Evolutionary conservation across 1,140 invertebrate species (phyloP), one percentile per base, ranked within the genome.

Genomic region (Lepidurus couesii): DNA sequence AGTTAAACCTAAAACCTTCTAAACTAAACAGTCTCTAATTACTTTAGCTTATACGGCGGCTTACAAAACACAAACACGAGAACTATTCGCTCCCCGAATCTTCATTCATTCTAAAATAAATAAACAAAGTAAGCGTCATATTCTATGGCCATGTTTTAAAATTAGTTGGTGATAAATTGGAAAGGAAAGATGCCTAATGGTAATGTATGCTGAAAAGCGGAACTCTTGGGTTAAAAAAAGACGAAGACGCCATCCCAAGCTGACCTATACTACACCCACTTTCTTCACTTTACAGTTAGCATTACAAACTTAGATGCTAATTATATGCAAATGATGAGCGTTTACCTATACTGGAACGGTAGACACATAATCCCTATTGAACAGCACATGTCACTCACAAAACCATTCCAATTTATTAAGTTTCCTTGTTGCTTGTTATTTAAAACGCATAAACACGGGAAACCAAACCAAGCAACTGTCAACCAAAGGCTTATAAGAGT

Each of bases 251-350:
- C 53, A 65, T 65, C 53, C 53, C 16, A 65, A 65, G 53, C 13
- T 13, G 53, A 65, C 53, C 53, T 65, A 65, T 21, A 65, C 53
- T 21, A 65, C 53, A 65, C 53, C 53, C 53, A 65, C 53, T 65
- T 65, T 13, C 16, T 13, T 21, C 16, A 13, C 13, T 65, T 65
- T 21, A 34, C 34, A 7, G 53, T 65, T 65, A n/a, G 53, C 21
- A n/a, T 65, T n/a, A 65, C 53, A n/a, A n/a, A 16, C n/a, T 65
- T n/a, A 47, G 45, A 13, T n/a, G 8, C 8, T 13, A 16, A 65
- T 47, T n/a, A 0, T 7, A 65, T 21, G 21, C 6, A 65, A 65
- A 65, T 16, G 3, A 65, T 1, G 53, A 1, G 16, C 21, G 21
- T 21, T 65, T 65, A 65, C 53, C 53, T 13, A 65, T 4, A 65